These are phyloP conservation scores for Cryptocephalus moraei DNA, from an alignment of 2,888 invertebrate species.

Conservation along the genomic window DNA sequence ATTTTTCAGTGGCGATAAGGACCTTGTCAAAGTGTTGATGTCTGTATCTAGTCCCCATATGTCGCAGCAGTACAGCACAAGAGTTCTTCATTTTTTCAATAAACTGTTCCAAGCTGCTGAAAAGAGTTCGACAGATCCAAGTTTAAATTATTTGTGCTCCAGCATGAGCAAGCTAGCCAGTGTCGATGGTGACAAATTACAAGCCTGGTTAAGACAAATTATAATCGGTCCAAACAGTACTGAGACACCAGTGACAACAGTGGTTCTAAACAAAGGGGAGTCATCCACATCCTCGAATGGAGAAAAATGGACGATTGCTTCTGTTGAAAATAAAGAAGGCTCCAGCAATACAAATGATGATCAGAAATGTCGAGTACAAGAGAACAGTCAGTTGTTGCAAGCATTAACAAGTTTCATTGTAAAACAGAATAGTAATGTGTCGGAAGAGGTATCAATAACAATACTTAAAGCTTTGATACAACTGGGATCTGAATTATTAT, in stretches of 20 bases:
- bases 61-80: slow-evolving; percentile 60
- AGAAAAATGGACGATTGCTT: slow-evolving; percentile 21
- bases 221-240: slow-evolving; percentile 42
- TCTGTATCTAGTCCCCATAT: slow-evolving; percentile 68
- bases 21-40: slow-evolving; percentile 68
- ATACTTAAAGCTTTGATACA: slow-evolving; percentile 66
- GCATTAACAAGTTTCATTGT: slow-evolving; percentile 64
- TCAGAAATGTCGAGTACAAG: slow-evolving; percentile 47
- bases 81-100: slow-evolving; percentile 72
- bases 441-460: slow-evolving; percentile 51
- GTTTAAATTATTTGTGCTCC: slow-evolving; percentile 54
- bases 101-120: slow-evolving; percentile 57
- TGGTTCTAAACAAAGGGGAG: slow-evolving; percentile 35
- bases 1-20: slow-evolving; percentile 64
- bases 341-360: slow-evolving; percentile 31
- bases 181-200: slow-evolving; percentile 52
- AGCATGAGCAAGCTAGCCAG: slow-evolving; percentile 56
- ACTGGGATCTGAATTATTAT: slow-evolving; percentile 56
- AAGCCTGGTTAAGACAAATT: slow-evolving; percentile 55
- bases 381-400: slow-evolving; percentile 60
- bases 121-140: slow-evolving; percentile 50
- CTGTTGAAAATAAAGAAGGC: slow-evolving; percentile 14
- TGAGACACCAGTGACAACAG: slow-evolving; percentile 37
- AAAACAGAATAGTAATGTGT: slow-evolving; percentile 51
- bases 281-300: slow-evolving; percentile 12